Evolutionary conservation across 2,797 vertebrate species (phyloP).

Genomic region (Knipowitschia caucasica): DNA sequence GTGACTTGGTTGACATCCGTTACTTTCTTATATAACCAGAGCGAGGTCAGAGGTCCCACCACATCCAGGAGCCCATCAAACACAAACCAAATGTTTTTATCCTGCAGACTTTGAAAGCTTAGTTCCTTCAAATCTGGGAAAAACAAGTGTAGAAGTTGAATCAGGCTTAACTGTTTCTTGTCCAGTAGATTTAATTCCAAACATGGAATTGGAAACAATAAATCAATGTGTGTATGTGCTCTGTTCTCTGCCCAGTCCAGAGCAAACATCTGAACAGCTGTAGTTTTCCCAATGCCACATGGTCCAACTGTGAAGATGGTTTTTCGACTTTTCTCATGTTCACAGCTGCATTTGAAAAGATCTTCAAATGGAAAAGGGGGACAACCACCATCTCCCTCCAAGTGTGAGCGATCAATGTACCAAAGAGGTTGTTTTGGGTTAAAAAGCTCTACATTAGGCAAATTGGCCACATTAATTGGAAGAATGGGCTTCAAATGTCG

Average conservation of each 20-base stretch:
- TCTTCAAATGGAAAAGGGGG: background rate
- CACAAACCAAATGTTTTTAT: slow-evolving; percentile 36
- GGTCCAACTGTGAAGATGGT: slow-evolving; percentile 41
- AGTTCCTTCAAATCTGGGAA: slow-evolving; percentile 37
- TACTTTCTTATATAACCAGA: slow-evolving; percentile 15
- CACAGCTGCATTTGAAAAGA: slow-evolving; percentile 25
- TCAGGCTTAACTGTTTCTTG: slow-evolving; percentile 14
- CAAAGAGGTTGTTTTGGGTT: slow-evolving; percentile 32
- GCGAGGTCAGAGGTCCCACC: slow-evolving; percentile 21
- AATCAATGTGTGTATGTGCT: slow-evolving; percentile 10
- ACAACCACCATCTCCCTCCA: rapidly evolving
- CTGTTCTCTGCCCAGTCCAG: slow-evolving; percentile 36
- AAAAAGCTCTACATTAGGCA: background rate
- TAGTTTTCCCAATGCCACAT: slow-evolving; percentile 51
- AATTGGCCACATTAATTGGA: slow-evolving; percentile 17
- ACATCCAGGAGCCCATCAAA: slow-evolving; percentile 54
- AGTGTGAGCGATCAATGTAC: slow-evolving; percentile 17
- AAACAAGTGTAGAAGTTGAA: slow-evolving; percentile 35
- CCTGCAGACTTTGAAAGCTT: slow-evolving; percentile 10
- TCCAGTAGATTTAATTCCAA: slow-evolving; percentile 46
- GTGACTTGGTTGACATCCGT: slow-evolving; percentile 20
- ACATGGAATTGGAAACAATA: slow-evolving; percentile 45
- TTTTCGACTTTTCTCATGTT: slow-evolving; percentile 8
- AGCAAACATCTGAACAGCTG: slow-evolving; percentile 29
- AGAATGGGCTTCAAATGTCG: slow-evolving; percentile 9